A percentile compares a stretch with the other conserved stretches of the same genome.
phyloP scores from a whole-genome alignment of 2,797 vertebrate genomes.

The Lacerta bilineata region DNA sequence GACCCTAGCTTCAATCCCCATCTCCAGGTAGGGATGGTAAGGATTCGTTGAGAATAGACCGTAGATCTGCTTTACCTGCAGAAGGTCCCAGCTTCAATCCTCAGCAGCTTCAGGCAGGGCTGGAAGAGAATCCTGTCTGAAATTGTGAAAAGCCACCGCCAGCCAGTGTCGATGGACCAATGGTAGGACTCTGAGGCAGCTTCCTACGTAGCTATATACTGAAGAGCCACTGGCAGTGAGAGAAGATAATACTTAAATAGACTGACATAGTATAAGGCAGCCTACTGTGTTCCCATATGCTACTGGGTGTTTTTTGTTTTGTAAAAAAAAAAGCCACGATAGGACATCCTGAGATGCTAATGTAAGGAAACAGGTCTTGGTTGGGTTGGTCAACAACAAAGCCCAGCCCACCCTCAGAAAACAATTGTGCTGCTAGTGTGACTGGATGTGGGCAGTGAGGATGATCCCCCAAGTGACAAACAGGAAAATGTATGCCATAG shows the following conservation, averaged over 20 bases:
- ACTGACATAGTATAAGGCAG: not conserved
- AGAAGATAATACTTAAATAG: not conserved
- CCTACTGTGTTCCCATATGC: not conserved
- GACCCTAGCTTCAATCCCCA: not conserved
- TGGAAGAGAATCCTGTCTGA: too few relatives aligned
- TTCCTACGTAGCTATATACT: too few relatives aligned
- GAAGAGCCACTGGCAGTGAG: not conserved
- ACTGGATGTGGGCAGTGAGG: not conserved
- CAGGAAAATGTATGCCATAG: not conserved
- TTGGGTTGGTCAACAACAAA: conserved; percentile 23
- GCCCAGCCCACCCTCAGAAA: rapidly evolving
- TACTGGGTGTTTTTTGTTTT: not conserved
- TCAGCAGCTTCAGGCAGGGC: too few relatives aligned
- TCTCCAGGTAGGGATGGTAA: not conserved
- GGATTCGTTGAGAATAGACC: not conserved
- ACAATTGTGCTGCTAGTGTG: not conserved
- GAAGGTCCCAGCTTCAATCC: too few relatives aligned
- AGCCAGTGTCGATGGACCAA: too few relatives aligned
- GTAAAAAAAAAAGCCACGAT: not conserved
- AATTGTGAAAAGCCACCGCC: too few relatives aligned
- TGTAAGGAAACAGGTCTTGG: not conserved
- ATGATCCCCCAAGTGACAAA: not conserved
- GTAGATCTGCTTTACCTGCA: not conserved
- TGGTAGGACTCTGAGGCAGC: too few relatives aligned
- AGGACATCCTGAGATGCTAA: not conserved